Evolutionary conservation across 2,888 invertebrate genomes (phyloP).

Genomic region (Xanthorhoe designata): DNA sequence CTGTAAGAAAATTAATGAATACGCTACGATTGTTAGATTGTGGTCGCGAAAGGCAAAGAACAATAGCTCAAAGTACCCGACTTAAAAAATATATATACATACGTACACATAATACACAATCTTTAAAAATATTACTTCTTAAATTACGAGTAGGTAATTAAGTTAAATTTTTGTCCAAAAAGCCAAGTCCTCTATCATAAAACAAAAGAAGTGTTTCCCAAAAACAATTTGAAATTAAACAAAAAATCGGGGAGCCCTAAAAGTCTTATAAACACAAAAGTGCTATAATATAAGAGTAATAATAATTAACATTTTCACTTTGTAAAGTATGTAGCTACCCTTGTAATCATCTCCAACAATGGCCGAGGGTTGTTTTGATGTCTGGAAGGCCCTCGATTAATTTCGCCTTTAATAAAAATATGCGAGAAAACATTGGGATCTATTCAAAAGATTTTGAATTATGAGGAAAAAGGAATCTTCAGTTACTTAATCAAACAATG

Average conservation of each 20-base stretch:
- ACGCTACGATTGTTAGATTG: conserved; percentile 61
- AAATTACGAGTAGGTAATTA: too few relatives aligned
- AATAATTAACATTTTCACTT: conserved; percentile 80
- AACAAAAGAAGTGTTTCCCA: conserved; percentile 8
- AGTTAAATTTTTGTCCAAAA: neutral
- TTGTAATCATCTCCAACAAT: conserved; percentile 81
- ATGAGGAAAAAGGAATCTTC: conserved; percentile 19
- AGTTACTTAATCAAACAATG: conserved; percentile 28
- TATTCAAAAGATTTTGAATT: conserved; percentile 49
- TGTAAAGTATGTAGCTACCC: conserved; percentile 66
- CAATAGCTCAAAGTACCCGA: conserved; percentile 5
- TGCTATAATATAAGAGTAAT: conserved; percentile 71
- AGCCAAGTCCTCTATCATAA: neutral
- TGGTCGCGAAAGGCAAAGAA: conserved; percentile 48
- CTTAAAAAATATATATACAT: neutral
- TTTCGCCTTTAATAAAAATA: conserved; percentile 75
- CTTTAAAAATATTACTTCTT: too few relatives aligned
- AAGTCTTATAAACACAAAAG: conserved; percentile 48
- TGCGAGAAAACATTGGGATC: conserved; percentile 58
- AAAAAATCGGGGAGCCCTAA: conserved; percentile 29
- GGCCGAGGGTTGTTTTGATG: conserved; percentile 78
- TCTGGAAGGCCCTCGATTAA: conserved; percentile 79
- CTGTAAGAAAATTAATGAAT: conserved; percentile 60
- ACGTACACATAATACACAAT: too few relatives aligned
- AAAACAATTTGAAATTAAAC: conserved; percentile 14